A percentile compares a stretch with the other conserved stretches of the same genome.
Conservation (phyloP, 35 echinoderm and acorn worm species). For the Hemicentrotus pulcherrimus region DNA sequence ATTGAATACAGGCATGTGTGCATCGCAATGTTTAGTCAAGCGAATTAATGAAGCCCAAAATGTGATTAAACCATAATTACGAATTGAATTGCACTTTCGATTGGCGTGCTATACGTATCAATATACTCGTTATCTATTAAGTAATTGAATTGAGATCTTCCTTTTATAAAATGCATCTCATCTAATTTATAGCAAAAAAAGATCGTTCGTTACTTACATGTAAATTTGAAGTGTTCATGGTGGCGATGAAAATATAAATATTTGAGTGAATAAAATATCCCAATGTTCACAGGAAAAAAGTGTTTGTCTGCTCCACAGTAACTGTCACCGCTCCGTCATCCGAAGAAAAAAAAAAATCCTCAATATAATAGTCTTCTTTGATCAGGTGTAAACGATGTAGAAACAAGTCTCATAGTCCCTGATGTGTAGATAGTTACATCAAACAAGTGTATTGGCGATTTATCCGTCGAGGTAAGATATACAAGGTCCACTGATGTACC, state of each 20-base stretch:
- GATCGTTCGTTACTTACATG: conserved; percentile 11
- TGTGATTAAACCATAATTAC: conserved; percentile 31
- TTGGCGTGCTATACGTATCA: background rate
- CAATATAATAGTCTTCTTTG: background rate
- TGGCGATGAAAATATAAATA: background rate
- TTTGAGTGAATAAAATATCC: conserved; percentile 17
- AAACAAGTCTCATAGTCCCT: background rate
- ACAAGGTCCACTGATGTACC: background rate
- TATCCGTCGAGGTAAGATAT: background rate
- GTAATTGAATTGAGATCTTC: background rate
- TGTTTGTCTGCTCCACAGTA: background rate
- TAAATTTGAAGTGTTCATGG: conserved; percentile 30
- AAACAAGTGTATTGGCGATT: background rate
- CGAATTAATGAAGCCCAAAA: conserved; percentile 37
- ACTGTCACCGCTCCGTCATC: background rate
- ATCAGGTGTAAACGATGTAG: background rate
- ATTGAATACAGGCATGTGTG: conserved; percentile 17
- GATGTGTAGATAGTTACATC: background rate
- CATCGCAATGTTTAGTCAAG: conserved; percentile 13
- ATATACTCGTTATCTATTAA: conserved; percentile 20
- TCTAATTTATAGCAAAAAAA: background rate
- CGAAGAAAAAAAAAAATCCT: background rate
- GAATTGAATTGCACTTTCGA: conserved; percentile 30
- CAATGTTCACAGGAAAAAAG: background rate
- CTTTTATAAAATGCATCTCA: background rate